These are phyloP conservation scores for Mylabris sibirica DNA, from an alignment of 2,888 invertebrate species.

Conservation along the genomic window DNA sequence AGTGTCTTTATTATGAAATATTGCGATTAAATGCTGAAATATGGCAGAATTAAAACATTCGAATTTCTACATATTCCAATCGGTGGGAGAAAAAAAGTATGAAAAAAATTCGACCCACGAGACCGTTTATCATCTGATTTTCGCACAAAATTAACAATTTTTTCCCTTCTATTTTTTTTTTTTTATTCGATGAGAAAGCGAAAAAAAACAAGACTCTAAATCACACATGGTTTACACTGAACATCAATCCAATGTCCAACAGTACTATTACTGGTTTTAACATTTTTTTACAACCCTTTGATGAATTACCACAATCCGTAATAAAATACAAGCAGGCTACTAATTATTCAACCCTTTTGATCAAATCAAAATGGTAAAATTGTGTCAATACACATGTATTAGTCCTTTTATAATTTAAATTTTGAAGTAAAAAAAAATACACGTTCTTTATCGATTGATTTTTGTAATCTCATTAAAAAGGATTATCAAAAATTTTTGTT, in stretches of 20 bases:
- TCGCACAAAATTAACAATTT: neutral
- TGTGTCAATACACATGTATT: neutral
- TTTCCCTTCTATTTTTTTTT: neutral
- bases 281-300: slow-evolving; percentile 18
- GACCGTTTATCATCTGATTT: no score
- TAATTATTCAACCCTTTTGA: slow-evolving; percentile 38
- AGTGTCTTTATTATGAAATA: neutral
- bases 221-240: neutral
- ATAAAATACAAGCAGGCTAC: slow-evolving; percentile 38
- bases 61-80: no score
- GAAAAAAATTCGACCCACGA: no score
- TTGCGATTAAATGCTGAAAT: neutral
- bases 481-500: neutral
- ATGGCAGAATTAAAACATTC: no score
- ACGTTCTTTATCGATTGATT: neutral
- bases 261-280: neutral
- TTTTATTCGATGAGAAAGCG: no score
- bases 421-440: neutral
- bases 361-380: slow-evolving; percentile 30
- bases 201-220: neutral
- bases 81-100: no score
- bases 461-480: neutral
- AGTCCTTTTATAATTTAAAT: neutral
- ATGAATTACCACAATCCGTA: slow-evolving; percentile 35
- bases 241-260: neutral